Evolutionary conservation across 2,797 vertebrate species (phyloP), one percentile per base, ranked within the genome.

Genomic region (Betta splendens): DNA sequence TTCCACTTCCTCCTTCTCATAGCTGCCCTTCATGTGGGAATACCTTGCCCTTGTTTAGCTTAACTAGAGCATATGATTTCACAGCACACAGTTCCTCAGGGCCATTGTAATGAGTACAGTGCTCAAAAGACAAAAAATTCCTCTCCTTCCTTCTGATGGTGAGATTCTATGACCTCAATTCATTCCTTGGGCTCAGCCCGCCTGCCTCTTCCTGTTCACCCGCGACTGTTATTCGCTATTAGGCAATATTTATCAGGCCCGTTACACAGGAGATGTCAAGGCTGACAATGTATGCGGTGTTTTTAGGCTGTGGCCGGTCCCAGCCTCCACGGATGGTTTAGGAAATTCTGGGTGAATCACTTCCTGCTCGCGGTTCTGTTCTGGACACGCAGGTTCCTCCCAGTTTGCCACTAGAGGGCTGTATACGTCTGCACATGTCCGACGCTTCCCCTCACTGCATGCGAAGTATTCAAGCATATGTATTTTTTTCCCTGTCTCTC

Each of bases 351-450:
- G 58, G 61, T 50, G 62, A 78, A 81, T 75, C 55, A 46, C 64
- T 50, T 25, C 28, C n/a, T 55, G 66, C 32, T 74, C 64, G 69
- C 52, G 32, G 10, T 25, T 25, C 23, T 25, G 23, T 25, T 60
- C 67, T 44, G 46, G 57, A 44, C 52, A 38, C 43, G 40, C 50
- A 62, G 54, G 55, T 40, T 65, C 55, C 45, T 52, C 49, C 29
- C 48, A 48, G 44, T 64, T 68, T 62, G 60, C 89, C 91, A 92
- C 91, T 89, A 93, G 92, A 92, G 90, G 92, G 90, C 92, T 89
- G 87, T 88, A 84, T 75, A 77, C 21, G 75, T 87, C 89, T 90
- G 79, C 71, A 73, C 72, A 87, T 86, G 76, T 72, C 62, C 60
- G 63, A 50, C 59, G 66, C 52, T 47, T 43, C 58, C 75, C 74